phyloP scores from a whole-genome alignment of 2,888 invertebrate species.

The Andrena trimmerana region DNA sequence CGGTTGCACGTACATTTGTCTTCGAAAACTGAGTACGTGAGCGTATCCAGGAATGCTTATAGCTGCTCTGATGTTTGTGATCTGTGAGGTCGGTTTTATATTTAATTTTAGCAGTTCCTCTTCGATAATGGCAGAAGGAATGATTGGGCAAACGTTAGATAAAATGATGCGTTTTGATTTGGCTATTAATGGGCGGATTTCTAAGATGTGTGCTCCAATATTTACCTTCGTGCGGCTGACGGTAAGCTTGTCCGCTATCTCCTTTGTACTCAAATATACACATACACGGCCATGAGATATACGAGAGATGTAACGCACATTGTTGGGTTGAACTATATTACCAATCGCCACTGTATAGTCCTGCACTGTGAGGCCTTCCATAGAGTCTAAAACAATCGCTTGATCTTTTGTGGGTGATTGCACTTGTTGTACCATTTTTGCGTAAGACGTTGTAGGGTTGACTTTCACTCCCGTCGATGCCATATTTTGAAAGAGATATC shows the following conservation, averaged over 20 bases:
- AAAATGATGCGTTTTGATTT: background rate
- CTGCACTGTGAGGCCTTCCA: background rate
- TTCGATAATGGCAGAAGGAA: background rate
- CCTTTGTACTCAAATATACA: background rate
- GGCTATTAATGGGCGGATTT: background rate
- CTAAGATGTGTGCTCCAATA: background rate
- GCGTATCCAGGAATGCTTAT: background rate
- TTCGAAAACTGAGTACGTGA: background rate
- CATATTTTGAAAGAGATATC: background rate
- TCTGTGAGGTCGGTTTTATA: background rate
- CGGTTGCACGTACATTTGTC: slow-evolving; percentile 2
- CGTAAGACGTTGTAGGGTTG: background rate
- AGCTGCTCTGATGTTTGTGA: background rate
- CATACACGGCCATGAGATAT: background rate
- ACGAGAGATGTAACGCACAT: slow-evolving; percentile 2
- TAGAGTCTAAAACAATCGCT: background rate
- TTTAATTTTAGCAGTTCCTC: background rate
- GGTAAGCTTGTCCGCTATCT: slow-evolving; percentile 4
- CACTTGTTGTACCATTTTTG: slow-evolving; percentile 16
- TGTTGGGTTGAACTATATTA: background rate
- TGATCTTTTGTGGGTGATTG: slow-evolving; percentile 2
- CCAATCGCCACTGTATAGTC: background rate
- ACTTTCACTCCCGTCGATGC: too few species aligned
- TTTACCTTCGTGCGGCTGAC: background rate
- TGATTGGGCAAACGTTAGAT: background rate